These are phyloP conservation scores for Euthynnus affinis DNA, from an alignment of 2,797 vertebrate genomes.

Conservation along the genomic window DNA sequence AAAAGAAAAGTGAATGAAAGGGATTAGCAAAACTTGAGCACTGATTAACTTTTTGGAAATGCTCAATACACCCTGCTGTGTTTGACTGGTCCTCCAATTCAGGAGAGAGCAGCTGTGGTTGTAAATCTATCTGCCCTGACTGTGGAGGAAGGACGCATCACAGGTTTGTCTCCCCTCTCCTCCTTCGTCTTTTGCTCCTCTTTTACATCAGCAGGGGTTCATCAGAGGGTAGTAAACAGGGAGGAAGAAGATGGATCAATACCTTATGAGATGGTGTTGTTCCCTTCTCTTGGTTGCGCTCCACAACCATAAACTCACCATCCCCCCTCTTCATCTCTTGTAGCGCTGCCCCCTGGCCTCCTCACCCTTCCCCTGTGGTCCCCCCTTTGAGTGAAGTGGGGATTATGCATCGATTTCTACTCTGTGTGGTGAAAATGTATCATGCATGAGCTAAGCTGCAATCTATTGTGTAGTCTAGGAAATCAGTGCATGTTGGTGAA, in stretches of 20 bases:
- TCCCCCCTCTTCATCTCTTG: slow-evolving; percentile 46
- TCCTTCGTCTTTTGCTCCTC: slow-evolving; percentile 22
- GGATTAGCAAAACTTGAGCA: slow-evolving; percentile 24
- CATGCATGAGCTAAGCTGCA: slow-evolving; percentile 25
- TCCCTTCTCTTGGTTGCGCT: slow-evolving; percentile 33
- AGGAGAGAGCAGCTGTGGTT: slow-evolving; percentile 46
- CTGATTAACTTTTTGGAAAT: slow-evolving; percentile 27
- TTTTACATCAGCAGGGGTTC: slow-evolving; percentile 56
- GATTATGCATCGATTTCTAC: slow-evolving; percentile 74
- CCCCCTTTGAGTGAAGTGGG: slow-evolving; percentile 55
- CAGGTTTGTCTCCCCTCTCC: slow-evolving; percentile 32
- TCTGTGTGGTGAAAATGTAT: slow-evolving; percentile 36
- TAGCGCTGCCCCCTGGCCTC: neutral
- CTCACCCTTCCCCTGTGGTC: slow-evolving; percentile 6
- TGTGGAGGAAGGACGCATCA: slow-evolving; percentile 52
- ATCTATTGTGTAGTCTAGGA: slow-evolving; percentile 14
- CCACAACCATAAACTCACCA: slow-evolving; percentile 42
- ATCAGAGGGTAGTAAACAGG: slow-evolving; percentile 43
- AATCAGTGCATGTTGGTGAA: slow-evolving; percentile 25
- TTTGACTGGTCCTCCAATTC: slow-evolving; percentile 15
- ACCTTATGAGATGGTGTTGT: slow-evolving; percentile 43
- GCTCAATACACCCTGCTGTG: slow-evolving; percentile 2
- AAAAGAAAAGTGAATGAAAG: neutral
- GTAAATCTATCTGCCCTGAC: slow-evolving; percentile 59
- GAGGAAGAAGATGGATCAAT: slow-evolving; percentile 65